Base-by-base conservation (phyloP, 2,113 vertebrate genomes). In the Chamaetylas fuelleborni region DNA sequence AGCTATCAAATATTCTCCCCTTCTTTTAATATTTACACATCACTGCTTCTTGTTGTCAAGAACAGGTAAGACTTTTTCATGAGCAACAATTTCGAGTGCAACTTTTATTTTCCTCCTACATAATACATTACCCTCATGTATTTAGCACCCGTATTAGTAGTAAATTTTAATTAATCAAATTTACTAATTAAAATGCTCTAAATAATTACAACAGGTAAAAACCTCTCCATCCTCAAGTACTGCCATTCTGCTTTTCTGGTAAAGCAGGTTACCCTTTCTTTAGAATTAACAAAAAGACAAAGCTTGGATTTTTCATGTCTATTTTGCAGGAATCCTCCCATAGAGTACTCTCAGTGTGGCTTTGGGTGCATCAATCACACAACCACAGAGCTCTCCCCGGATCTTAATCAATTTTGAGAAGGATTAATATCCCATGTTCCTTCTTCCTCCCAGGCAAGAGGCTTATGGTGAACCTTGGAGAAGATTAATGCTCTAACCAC, bases 381-480 rank as follows among this genome's bases (percentile, higher is more conserved):
- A 86, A 25, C 23, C 60, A 42, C 29, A 54, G 9, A 71, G 22
- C 33, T 70, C 33, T 62, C 42, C 24, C 24, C 13, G 64, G 60
- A 87, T 53, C 45, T 83, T 54, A 65, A 92, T 28, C 25, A 62
- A 78, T 91, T 92, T 86, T 81, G 60, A 93, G 22, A 91, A 95
- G 60, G 60, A 86, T 91, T 91, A 90, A 88, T 80, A 88, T n/a
- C 40, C 17, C 26, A 43, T 11, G 31, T 76, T 87, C 24, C 20
- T 33, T 79, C 18, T 81, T 87, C 25, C 50, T 73, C 33, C 22
- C 57, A 89, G 65, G 26, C 61, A 86, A 93, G 69, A 84, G 17
- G 61, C 61, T 95, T 86, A 87, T 7, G 22, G 61, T 24, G n/a
- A 94, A 91, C 43, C 78, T 40, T 64, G 77, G 72, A 72, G 57